These are phyloP conservation scores for Leucoraja erinaceus DNA, from an alignment of 2,113 vertebrate species.

Conservation along the genomic window DNA sequence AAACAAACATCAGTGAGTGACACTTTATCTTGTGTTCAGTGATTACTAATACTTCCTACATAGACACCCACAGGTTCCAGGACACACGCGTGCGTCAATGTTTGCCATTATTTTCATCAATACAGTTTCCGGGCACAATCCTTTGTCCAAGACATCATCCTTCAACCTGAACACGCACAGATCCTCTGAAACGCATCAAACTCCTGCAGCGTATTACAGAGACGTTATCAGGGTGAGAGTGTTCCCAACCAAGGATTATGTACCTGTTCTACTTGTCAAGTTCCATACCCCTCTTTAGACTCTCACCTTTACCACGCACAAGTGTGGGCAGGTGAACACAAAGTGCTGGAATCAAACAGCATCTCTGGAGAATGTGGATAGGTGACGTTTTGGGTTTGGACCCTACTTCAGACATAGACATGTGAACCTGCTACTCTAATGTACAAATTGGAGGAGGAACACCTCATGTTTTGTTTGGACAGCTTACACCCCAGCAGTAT, in stretches of 20 bases:
- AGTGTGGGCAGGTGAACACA: neutral
- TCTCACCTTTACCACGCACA: neutral
- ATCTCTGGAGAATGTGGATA: no score
- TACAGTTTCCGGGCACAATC: neutral
- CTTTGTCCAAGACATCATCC: neutral
- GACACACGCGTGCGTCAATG: no score
- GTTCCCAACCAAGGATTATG: neutral
- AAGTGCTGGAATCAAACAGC: no score
- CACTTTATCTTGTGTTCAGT: neutral
- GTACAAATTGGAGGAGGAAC: no score
- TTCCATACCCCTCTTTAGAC: neutral
- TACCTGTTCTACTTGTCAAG: neutral
- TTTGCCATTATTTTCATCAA: neutral
- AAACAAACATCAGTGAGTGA: conserved; percentile 7
- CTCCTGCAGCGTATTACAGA: neutral
- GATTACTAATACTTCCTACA: neutral
- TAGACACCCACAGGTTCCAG: neutral
- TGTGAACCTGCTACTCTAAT: no score
- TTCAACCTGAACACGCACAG: neutral
- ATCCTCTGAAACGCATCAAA: neutral
- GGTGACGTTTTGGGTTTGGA: no score
- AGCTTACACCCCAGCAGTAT: no score
- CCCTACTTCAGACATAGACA: no score
- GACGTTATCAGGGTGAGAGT: neutral
- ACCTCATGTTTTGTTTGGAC: no score